Evolutionary conservation across 2,113 vertebrate species (phyloP).

Genomic region (Ciconia stormi): DNA sequence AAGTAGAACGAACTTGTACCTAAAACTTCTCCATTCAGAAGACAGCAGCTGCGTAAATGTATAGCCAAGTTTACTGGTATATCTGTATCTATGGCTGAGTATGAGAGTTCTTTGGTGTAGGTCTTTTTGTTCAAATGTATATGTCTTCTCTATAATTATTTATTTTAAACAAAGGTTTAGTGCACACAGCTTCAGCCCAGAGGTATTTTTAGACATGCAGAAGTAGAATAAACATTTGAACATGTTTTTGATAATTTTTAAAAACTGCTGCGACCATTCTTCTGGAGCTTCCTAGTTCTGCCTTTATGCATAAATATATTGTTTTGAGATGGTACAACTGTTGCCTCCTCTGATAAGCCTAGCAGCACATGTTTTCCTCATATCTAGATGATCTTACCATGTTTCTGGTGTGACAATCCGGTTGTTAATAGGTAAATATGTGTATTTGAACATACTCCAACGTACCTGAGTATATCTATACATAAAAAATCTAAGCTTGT

Average conservation of each 20-base stretch:
- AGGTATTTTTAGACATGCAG: not conserved
- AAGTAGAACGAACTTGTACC: not conserved
- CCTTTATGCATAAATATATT: not conserved
- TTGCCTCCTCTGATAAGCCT: not conserved
- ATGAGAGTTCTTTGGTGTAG: not conserved
- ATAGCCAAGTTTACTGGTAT: not conserved
- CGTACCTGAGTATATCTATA: not conserved
- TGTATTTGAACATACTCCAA: not conserved
- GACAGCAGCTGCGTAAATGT: not conserved
- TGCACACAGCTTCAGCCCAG: not conserved
- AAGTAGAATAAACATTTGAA: not conserved
- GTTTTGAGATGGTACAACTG: not conserved
- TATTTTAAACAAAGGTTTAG: not conserved
- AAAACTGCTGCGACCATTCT: not conserved
- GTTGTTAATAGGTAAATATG: not conserved
- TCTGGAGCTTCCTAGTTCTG: not conserved
- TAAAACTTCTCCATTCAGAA: not conserved
- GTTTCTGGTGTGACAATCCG: not conserved
- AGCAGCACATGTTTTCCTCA: not conserved
- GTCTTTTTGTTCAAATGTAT: not conserved
- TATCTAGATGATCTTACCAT: not conserved
- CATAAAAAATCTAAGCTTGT: not conserved
- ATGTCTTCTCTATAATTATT: not conserved
- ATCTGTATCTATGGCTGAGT: not conserved
- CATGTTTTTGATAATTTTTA: not conserved